Conservation (phyloP, 2,113 vertebrate species). For the Mohoua ochrocephala region DNA sequence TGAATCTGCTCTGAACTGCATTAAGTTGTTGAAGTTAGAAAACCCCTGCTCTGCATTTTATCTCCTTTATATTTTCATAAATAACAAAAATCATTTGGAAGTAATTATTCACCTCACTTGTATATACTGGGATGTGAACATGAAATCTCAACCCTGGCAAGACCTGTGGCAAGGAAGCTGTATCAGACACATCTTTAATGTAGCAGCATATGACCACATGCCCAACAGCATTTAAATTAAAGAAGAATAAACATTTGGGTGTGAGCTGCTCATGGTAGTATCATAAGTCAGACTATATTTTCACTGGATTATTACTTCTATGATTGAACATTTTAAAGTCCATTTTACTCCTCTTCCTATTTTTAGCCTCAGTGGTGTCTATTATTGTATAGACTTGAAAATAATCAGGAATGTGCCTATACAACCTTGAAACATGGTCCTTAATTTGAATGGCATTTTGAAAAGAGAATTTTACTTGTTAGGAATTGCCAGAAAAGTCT, state of each 20-base stretch:
- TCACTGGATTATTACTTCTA: background rate
- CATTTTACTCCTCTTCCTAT: background rate
- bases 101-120: background rate
- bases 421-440: background rate
- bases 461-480: background rate
- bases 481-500: background rate
- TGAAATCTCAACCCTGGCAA: background rate
- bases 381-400: background rate
- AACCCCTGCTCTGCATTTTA: background rate
- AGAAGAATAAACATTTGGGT: background rate
- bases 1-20: conserved; percentile 21
- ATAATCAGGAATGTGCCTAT: background rate
- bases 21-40: background rate
- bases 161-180: background rate
- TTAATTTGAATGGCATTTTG: background rate
- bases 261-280: background rate
- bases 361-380: background rate
- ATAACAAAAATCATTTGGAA: background rate
- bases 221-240: background rate
- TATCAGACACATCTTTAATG: background rate
- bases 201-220: rapidly evolving
- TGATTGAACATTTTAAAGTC: background rate
- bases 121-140: background rate
- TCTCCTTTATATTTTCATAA: background rate
- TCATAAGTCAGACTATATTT: background rate